These are phyloP conservation scores for Clamator glandarius DNA, from an alignment of 2,797 vertebrate species.

Conservation along the genomic window DNA sequence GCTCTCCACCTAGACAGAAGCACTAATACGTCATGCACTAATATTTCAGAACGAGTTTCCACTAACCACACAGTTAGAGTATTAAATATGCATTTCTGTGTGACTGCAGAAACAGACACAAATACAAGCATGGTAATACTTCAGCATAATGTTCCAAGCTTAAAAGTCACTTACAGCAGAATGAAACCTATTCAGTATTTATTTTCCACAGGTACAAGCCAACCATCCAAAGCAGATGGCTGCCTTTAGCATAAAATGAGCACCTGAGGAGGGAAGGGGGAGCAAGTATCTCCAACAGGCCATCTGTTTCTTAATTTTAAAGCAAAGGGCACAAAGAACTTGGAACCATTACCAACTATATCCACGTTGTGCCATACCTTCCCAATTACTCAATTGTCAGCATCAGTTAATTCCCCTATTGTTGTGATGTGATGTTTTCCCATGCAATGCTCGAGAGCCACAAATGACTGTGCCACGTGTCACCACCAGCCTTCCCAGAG, in stretches of 20 bases:
- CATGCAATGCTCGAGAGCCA: not conserved
- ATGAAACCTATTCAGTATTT: constrained; percentile 50
- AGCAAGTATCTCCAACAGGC: constrained; percentile 45
- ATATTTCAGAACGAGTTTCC: not conserved
- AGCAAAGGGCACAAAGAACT: constrained; percentile 62
- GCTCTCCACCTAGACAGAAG: not conserved
- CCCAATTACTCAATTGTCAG: constrained; percentile 35
- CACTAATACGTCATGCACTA: constrained; percentile 16
- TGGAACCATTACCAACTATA: constrained; percentile 13
- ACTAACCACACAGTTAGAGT: not conserved
- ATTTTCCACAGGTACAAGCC: constrained; percentile 65
- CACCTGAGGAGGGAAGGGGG: constrained; percentile 60
- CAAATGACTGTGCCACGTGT: constrained; percentile 11
- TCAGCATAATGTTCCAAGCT: not conserved
- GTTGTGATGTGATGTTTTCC: not conserved
- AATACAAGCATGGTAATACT: not conserved
- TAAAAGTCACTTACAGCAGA: constrained; percentile 59
- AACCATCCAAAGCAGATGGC: constrained; percentile 71
- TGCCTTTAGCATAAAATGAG: constrained; percentile 71
- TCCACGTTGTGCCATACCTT: constrained; percentile 13
- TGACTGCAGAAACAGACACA: constrained; percentile 27
- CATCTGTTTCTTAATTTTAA: constrained; percentile 74
- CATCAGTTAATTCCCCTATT: not conserved
- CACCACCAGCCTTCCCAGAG: constrained; percentile 11
- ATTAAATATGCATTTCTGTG: constrained; percentile 38